Evolutionary conservation across 2,113 vertebrate genomes (phyloP).

Genomic region (Pterocles gutturalis): DNA sequence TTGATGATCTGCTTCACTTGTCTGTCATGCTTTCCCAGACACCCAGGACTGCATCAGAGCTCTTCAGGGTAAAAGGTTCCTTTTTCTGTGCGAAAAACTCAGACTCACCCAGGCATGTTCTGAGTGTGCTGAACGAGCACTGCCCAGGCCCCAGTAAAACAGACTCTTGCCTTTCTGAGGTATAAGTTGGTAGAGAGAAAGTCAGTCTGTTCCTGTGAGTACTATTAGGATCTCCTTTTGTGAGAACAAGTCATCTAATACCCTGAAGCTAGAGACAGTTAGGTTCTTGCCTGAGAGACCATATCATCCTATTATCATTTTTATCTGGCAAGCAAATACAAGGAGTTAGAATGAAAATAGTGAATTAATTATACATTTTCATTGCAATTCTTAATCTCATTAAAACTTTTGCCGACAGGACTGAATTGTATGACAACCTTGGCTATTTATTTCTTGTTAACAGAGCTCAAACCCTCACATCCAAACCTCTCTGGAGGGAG

Average conservation of each 20-base stretch:
- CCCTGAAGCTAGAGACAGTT: constrained; percentile 24
- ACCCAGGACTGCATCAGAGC: neutral
- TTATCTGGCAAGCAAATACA: constrained; percentile 39
- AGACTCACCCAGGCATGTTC: neutral
- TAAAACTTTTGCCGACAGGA: neutral
- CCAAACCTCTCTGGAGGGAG: neutral
- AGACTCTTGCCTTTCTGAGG: neutral
- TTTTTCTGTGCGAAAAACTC: neutral
- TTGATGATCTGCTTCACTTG: neutral
- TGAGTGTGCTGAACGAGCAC: neutral
- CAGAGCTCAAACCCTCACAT: accelerated
- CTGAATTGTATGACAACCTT: neutral
- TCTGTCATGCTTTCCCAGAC: neutral
- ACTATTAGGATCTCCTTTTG: constrained; percentile 45
- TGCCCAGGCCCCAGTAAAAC: neutral
- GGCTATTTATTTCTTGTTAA: neutral
- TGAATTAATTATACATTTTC: neutral
- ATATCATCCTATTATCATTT: constrained; percentile 36
- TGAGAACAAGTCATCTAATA: constrained; percentile 37
- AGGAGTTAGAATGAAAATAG: neutral
- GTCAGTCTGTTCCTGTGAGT: neutral
- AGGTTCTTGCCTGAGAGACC: constrained; percentile 18
- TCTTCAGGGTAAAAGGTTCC: neutral
- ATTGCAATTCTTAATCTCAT: neutral
- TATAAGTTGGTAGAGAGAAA: neutral